Base-by-base conservation (phyloP, 2,797 vertebrate genomes). In the Pangasius krempfi region DNA sequence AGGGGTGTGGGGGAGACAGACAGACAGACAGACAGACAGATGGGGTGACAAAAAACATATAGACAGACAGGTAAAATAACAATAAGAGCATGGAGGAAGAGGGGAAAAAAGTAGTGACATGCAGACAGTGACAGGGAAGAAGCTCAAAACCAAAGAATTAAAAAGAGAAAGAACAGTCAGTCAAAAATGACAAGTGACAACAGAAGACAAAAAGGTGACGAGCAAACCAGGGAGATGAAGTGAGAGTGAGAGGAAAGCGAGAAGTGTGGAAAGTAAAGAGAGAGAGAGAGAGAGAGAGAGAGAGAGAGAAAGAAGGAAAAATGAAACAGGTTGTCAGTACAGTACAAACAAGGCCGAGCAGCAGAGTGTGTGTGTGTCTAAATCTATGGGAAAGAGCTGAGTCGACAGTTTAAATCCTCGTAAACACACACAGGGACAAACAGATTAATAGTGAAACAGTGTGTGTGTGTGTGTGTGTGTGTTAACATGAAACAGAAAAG, bases 1-100 rank as follows among this genome's bases (percentile, higher is more conserved):
- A 95, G 85, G 95, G 93, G 96, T 68, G 82, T 84, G 91, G 95
- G 94, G 92, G 91, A 95, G 91, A 93, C 84, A 86, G 89, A 92
- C 88, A 88, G 56, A 87, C 88, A 83, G 87, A 62, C 73, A 82
- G 58, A 73, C 86, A 88, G 75, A 72, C 81, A 84, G 47, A 88
- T 47, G 76, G 4, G 85, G 5, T 68, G 18, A 90, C 33, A 76
- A 91, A 82, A 82, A 52, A 88, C 14, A 68, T 37, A 81, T n/a
- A 85, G 30, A 90, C 27, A 86, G 72, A 33, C 37, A 79, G 83
- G 64, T 89, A 85, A 87, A 64, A 85, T 52, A 88, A 64, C 88
- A 66, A 89, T 44, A 78, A 87, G 18, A 64, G 60, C 44, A 82
- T 86, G 88, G 44, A 86, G 72, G 86, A n/a, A 73, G 4, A 18